These are phyloP conservation scores for Psilopogon haemacephalus DNA, from an alignment of 2,113 vertebrate genomes.

Conservation along the genomic window DNA sequence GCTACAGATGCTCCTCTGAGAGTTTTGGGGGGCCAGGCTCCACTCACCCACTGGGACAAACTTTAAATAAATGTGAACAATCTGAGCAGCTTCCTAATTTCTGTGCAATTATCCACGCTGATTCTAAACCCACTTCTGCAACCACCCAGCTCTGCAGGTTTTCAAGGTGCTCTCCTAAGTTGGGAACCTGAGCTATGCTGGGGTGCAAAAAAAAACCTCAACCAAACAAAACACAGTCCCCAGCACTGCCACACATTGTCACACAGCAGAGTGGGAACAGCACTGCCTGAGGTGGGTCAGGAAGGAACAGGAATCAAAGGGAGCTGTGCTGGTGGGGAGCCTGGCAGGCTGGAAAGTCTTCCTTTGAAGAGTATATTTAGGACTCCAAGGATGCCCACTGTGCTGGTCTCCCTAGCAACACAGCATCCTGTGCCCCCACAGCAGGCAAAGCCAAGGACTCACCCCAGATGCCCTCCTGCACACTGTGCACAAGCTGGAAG, in stretches of 20 bases:
- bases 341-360: not conserved
- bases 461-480: accelerated
- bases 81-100: not conserved
- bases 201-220: not conserved
- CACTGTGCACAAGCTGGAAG: not conserved
- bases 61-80: not conserved
- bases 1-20: not conserved
- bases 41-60: not conserved
- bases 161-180: not conserved
- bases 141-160: not conserved
- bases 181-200: not conserved
- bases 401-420: not conserved
- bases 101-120: not conserved
- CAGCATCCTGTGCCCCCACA: not conserved
- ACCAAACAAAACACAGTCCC: not conserved
- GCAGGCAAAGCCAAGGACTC: not conserved
- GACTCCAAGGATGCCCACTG: not conserved
- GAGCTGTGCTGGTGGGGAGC: not conserved
- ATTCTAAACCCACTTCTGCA: not conserved
- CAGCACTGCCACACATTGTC: accelerated
- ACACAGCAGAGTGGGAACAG: not conserved
- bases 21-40: not conserved
- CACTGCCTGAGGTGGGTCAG: not conserved
- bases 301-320: not conserved
- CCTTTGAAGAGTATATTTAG: constrained; percentile 17